Conservation (phyloP, 2,113 vertebrate genomes). For the Corythoichthys haematopterus region DNA sequence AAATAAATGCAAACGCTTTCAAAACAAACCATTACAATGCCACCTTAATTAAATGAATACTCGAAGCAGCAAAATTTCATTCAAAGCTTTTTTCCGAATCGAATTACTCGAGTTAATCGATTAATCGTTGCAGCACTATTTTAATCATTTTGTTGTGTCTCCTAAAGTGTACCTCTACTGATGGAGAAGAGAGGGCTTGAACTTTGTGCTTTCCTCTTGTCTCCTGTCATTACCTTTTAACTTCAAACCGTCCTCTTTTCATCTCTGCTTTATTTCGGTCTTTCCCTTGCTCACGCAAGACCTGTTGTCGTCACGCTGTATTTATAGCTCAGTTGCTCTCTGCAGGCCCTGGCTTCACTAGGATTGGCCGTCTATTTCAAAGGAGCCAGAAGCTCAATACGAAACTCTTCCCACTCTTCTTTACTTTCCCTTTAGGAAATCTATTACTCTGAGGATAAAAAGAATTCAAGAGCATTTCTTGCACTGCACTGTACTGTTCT, state of each 20-base stretch:
- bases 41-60: no score
- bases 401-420: constrained; percentile 31
- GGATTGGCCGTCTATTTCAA: constrained; percentile 33
- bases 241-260: constrained; percentile 4
- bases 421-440: constrained; percentile 37
- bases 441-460: constrained; percentile 39
- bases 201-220: constrained; percentile 16
- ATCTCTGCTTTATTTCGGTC: constrained; percentile 12
- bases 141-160: not conserved
- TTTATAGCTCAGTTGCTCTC: constrained; percentile 53
- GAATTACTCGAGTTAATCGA: no score
- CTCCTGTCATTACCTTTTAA: constrained; percentile 11
- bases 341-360: constrained; percentile 19
- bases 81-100: no score
- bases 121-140: no score
- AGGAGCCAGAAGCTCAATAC: constrained; percentile 24
- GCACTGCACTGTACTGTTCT: not conserved
- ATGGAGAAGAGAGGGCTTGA: constrained; percentile 16
- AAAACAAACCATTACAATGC: no score
- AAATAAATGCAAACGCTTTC: no score
- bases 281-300: constrained; percentile 12
- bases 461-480: not conserved
- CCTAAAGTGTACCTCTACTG: constrained; percentile 17
- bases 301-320: constrained; percentile 46
- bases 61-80: no score